A percentile compares a stretch with the other conserved stretches of the same genome.
These are phyloP conservation scores for Baronia brevicornis DNA, from an alignment of 2,888 invertebrate species.

Conservation along the genomic window DNA sequence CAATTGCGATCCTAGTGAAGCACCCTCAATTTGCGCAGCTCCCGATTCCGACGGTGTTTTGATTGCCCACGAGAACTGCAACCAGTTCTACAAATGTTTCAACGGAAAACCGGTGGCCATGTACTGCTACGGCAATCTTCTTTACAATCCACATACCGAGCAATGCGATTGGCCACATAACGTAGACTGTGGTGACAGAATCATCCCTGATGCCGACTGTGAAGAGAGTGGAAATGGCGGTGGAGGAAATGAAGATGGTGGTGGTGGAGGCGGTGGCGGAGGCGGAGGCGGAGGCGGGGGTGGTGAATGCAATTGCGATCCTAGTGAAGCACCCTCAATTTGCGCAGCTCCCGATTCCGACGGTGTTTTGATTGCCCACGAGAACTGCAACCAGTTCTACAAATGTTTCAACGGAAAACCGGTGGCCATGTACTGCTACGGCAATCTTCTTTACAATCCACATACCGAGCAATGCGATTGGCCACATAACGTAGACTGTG, in stretches of 20 bases:
- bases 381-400: slow-evolving; percentile 29
- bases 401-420: slow-evolving; percentile 30
- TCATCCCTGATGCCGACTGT: slow-evolving; percentile 16
- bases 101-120: slow-evolving; percentile 23
- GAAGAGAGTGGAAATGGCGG: slow-evolving; percentile 8
- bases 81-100: slow-evolving; percentile 26
- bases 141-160: slow-evolving; percentile 27
- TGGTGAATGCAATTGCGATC: too few species aligned
- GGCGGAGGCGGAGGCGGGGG: slow-evolving; percentile 19
- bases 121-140: slow-evolving; percentile 21
- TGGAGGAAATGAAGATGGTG: slow-evolving; percentile 7
- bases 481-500: slow-evolving; percentile 21
- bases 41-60: slow-evolving; percentile 27
- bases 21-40: slow-evolving; percentile 24
- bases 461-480: slow-evolving; percentile 24
- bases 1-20: slow-evolving; percentile 12
- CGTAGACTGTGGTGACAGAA: slow-evolving; percentile 29
- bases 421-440: too few species aligned
- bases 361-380: slow-evolving; percentile 26
- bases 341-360: too few species aligned
- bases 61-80: slow-evolving; percentile 33
- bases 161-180: slow-evolving; percentile 32
- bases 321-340: too few species aligned
- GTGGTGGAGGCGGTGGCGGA: slow-evolving; percentile 5
- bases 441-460: slow-evolving; percentile 17